Evolutionary conservation across 2,888 invertebrate species (phyloP).

Genomic region (Mimas tiliae): DNA sequence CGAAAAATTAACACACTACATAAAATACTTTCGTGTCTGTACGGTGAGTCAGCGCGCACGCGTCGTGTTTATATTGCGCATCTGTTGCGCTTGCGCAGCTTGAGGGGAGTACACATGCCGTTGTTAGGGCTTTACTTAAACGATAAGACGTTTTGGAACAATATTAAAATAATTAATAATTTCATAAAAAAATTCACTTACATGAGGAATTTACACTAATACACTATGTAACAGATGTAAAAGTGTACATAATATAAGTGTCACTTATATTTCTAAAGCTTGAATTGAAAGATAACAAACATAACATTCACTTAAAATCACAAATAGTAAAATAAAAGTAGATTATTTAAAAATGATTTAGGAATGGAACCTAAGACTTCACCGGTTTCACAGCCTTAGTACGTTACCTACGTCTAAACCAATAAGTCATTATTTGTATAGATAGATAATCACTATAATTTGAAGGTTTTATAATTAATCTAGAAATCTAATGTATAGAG

Average conservation of each 20-base stretch:
- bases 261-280: no score
- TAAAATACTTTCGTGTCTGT: slow-evolving; percentile 42
- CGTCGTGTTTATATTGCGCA: slow-evolving; percentile 61
- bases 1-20: no score
- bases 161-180: no score
- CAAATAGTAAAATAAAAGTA: no score
- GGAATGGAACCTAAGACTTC: no score
- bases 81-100: slow-evolving; percentile 45
- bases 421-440: background rate
- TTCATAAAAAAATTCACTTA: no score
- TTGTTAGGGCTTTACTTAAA: background rate
- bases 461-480: background rate
- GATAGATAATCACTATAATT: background rate
- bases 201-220: no score
- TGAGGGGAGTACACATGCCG: slow-evolving; percentile 1
- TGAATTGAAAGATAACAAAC: no score
- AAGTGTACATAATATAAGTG: no score
- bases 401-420: background rate
- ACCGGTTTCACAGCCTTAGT: background rate
- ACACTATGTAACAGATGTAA: no score
- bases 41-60: slow-evolving; percentile 65
- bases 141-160: background rate
- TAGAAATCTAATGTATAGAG: background rate
- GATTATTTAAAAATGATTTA: no score
- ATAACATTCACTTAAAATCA: no score